Base-by-base conservation (phyloP, 2,113 vertebrate genomes). In the Paramisgurnus dabryanus region DNA sequence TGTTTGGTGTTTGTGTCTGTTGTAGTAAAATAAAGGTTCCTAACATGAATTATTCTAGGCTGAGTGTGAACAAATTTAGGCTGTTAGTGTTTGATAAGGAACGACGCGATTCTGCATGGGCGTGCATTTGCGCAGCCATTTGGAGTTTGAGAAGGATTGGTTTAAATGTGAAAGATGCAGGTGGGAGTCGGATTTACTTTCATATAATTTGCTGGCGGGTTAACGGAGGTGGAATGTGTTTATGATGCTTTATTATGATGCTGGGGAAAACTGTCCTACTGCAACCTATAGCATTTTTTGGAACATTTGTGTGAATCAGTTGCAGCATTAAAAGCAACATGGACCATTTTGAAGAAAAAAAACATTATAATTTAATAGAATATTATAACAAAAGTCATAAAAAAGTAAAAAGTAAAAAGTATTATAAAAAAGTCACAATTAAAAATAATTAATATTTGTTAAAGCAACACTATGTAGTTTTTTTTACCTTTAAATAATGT, bases 31-130 rank as follows among this genome's bases (percentile, higher is more conserved):
- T 18, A 22, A 74, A 12, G 3, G 13, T 7, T 58, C n/a, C n/a
- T 58, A 58, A 18, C 17, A 2, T 18, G 12, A 45, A 15, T 45
- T 45, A 55, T 45, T 74, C 60, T 9, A 61, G 55, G 17, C n/a
- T 9, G 55, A 74, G 40, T 74, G 55, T 39, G 18, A 60, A 60
- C n/a, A 45, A 55, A 60, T 74, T 61, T 11, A 74, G 55, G 55
- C 71, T 74, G 71, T 45, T 61, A 74, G 40, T 45, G 40, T 55
- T 74, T 45, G 55, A 60, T 74, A 74, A 61, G 71, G 45, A 40
- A 61, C 13, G 69, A 60, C 45, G 55, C 7, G 22, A 40, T 74
- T 74, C 40, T 58, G 34, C 40, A 40, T 18, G 50, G 69, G 69
- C 27, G 69, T 55, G 49, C 41, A 34, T 72, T 72, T 58, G 69